Conservation (phyloP, 2,797 vertebrate genomes). For the Oreonectes daqikongensis region DNA sequence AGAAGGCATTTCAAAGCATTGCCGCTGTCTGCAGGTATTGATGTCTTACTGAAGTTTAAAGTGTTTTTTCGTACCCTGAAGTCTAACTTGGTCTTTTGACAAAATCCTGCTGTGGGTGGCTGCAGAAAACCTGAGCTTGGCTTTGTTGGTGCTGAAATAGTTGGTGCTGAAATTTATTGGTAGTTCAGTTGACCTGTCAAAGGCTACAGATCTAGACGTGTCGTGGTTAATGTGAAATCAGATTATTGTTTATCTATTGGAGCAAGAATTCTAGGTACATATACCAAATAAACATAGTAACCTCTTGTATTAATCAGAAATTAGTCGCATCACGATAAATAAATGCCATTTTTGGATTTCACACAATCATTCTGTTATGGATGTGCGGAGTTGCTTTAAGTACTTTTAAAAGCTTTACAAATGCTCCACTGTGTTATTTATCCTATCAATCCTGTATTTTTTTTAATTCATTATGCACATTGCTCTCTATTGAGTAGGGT, state of each 20-base stretch:
- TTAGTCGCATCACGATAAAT: too few species aligned
- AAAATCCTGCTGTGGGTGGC: slow-evolving; percentile 2
- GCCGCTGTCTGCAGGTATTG: background rate
- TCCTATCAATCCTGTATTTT: background rate
- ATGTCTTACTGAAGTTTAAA: background rate
- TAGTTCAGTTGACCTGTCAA: background rate
- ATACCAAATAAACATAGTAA: too few species aligned
- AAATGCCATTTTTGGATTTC: too few species aligned
- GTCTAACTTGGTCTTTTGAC: slow-evolving; percentile 22
- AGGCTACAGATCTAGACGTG: background rate
- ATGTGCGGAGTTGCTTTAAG: too few species aligned
- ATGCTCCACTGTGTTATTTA: background rate
- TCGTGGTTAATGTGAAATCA: background rate
- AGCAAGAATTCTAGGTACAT: too few species aligned
- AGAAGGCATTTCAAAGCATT: slow-evolving; percentile 12
- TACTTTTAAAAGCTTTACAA: background rate
- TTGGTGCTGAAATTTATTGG: background rate
- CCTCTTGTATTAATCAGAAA: too few species aligned
- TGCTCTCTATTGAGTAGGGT: too few species aligned
- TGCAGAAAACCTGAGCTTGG: slow-evolving; percentile 12
- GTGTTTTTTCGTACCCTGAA: slow-evolving; percentile 1
- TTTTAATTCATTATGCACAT: background rate
- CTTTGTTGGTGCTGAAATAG: slow-evolving; percentile 11
- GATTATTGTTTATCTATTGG: too few species aligned
- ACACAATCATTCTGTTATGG: background rate